phyloP scores from a whole-genome alignment of 2,797 vertebrate species.

The Lepilemur septentrionalis region DNA sequence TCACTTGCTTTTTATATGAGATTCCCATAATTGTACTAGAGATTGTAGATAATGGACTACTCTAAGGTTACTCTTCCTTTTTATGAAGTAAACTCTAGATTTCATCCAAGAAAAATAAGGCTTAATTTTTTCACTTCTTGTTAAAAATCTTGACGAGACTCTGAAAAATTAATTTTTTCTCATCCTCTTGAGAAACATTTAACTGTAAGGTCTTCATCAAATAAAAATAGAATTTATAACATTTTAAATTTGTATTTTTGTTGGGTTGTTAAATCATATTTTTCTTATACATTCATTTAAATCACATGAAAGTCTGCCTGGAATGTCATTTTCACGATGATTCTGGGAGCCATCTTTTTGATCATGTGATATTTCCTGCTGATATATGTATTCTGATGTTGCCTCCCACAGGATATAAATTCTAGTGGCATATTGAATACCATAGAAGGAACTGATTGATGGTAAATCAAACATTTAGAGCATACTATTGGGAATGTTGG shows the following conservation, averaged over 20 bases:
- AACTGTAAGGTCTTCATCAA: slow-evolving; percentile 32
- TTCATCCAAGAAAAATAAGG: background rate
- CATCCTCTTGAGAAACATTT: slow-evolving; percentile 39
- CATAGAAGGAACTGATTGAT: background rate
- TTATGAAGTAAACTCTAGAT: background rate
- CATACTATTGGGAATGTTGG: background rate
- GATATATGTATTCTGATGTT: background rate
- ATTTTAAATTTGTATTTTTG: slow-evolving; percentile 35
- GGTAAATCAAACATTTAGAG: background rate
- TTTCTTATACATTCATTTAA: slow-evolving; percentile 44
- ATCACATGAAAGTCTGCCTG: background rate
- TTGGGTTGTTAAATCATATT: background rate
- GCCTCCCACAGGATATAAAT: slow-evolving; percentile 1
- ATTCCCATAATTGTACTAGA: background rate
- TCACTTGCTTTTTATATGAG: slow-evolving; percentile 25
- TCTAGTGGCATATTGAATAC: background rate
- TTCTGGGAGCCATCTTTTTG: slow-evolving; percentile 48
- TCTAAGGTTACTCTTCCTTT: background rate
- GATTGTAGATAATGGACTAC: background rate
- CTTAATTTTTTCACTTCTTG: background rate
- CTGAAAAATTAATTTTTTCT: slow-evolving; percentile 45
- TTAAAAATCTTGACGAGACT: slow-evolving; percentile 16
- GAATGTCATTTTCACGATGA: slow-evolving; percentile 30
- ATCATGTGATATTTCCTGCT: slow-evolving; percentile 34
- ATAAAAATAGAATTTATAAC: slow-evolving; percentile 42